These are phyloP conservation scores for Nemoura dubitans DNA, from an alignment of 2,888 invertebrate genomes.

Conservation along the genomic window DNA sequence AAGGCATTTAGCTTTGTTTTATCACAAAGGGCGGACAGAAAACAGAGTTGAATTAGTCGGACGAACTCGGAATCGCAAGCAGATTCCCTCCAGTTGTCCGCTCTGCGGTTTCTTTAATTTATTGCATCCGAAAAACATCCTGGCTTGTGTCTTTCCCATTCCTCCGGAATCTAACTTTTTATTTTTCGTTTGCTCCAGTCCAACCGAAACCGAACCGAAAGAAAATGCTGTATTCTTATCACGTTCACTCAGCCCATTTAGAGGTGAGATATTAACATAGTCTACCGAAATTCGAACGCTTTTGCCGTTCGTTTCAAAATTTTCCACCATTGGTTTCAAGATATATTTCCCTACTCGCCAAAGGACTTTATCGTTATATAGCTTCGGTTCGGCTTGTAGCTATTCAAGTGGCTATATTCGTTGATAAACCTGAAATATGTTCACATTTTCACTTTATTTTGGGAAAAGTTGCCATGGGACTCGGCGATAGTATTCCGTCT, in stretches of 20 bases:
- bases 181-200: background rate
- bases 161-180: background rate
- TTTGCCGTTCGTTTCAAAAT: background rate
- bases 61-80: background rate
- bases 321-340: background rate
- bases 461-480: no score
- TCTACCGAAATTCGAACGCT: background rate
- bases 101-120: background rate
- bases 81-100: background rate
- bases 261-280: conserved; percentile 2
- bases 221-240: background rate
- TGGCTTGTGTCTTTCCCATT: background rate
- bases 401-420: no score
- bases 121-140: background rate
- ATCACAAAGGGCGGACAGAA: no score
- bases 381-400: no score
- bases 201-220: background rate
- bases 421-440: no score
- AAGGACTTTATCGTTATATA: no score
- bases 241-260: background rate
- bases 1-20: background rate
- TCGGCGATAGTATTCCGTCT: no score
- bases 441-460: no score
- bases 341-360: background rate
- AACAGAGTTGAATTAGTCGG: background rate